phyloP scores from a whole-genome alignment of 2,113 vertebrate species.

The Zeus faber region DNA sequence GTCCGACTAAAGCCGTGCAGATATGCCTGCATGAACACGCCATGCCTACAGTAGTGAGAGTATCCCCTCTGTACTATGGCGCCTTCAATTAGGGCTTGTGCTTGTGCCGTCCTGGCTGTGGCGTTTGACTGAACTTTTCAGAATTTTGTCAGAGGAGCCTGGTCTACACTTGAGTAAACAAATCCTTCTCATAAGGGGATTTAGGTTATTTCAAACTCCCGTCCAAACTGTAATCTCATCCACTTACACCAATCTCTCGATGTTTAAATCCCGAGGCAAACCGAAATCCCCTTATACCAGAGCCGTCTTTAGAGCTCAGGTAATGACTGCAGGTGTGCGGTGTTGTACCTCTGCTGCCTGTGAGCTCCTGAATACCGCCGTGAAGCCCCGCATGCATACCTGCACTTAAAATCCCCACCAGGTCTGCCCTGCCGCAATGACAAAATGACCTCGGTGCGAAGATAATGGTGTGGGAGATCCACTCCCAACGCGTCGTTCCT shows the following conservation, averaged over 20 bases:
- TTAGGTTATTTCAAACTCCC: conserved; percentile 29
- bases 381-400: conserved; percentile 27
- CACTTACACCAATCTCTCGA: conserved; percentile 24
- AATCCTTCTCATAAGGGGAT: conserved; percentile 37
- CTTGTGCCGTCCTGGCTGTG: not conserved
- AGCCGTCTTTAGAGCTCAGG: conserved; percentile 40
- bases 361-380: conserved; percentile 23
- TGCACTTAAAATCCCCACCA: conserved; percentile 29
- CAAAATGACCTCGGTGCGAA: conserved; percentile 38
- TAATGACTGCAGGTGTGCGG: conserved; percentile 37
- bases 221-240: conserved; percentile 46
- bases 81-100: not conserved
- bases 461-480: conserved; percentile 1
- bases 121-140: not conserved
- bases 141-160: not conserved
- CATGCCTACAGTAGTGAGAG: conserved; percentile 25
- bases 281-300: not conserved
- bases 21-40: conserved; percentile 15
- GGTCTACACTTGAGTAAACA: conserved; percentile 15
- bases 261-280: conserved; percentile 39
- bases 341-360: conserved; percentile 22
- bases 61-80: not conserved
- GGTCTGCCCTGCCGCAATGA: conserved; percentile 25
- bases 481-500: no score
- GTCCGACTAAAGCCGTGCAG: not conserved